Percentiles rank a stretch among this genome's conserved stretches.
phyloP scores from a whole-genome alignment of 1,140 invertebrate genomes.

The Holotrichia oblita region DNA sequence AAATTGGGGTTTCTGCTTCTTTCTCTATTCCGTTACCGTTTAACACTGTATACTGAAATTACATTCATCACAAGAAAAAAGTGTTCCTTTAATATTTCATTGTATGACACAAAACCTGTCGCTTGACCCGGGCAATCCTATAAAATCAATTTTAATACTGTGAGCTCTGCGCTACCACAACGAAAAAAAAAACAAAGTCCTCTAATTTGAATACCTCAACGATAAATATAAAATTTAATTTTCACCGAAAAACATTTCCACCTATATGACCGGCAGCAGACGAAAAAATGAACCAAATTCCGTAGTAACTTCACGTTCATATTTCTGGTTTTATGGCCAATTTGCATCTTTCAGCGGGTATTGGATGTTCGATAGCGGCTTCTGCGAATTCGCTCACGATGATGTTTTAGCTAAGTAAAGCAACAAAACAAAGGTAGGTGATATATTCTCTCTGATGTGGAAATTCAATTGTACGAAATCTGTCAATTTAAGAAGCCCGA shows the following conservation, averaged over 20 bases:
- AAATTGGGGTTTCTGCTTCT: too few relatives aligned
- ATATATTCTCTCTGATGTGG: not conserved
- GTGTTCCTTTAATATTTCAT: too few relatives aligned
- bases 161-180: too few relatives aligned
- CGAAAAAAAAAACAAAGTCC: not conserved
- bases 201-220: not conserved
- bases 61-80: too few relatives aligned
- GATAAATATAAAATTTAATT: slow-evolving; percentile 10
- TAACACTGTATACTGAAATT: too few relatives aligned
- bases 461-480: not conserved
- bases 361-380: not conserved
- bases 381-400: not conserved
- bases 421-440: not conserved
- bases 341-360: not conserved
- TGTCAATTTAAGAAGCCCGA: not conserved
- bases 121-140: too few relatives aligned
- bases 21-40: too few relatives aligned
- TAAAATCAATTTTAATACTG: too few relatives aligned
- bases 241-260: not conserved
- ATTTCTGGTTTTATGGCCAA: not conserved
- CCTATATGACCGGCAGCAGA: not conserved
- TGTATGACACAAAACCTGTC: too few relatives aligned
- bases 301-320: not conserved
- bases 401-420: not conserved
- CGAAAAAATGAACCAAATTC: not conserved